A percentile compares a stretch with the other conserved stretches of the same genome.
These are phyloP conservation scores for Glossophaga mutica DNA, from an alignment of 2,797 vertebrate species.

Conservation along the genomic window DNA sequence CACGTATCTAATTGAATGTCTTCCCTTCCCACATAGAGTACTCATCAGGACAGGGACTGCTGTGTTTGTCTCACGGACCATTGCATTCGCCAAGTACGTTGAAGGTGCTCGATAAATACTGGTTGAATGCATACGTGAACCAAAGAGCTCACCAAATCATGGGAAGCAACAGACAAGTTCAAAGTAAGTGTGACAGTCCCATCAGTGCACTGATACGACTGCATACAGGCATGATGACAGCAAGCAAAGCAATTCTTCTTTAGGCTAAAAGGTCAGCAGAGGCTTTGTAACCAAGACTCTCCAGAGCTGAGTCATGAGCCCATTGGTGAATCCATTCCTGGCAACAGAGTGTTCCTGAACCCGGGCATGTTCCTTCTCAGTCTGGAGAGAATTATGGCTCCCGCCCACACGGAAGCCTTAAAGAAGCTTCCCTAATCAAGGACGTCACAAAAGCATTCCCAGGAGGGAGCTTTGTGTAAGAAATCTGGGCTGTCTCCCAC, in stretches of 20 bases:
- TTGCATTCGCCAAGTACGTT: rapidly evolving
- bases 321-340: neutral
- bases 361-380: neutral
- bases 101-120: neutral
- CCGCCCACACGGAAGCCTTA: neutral
- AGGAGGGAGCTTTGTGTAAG: neutral
- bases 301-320: neutral
- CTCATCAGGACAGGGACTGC: neutral
- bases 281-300: neutral
- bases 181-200: neutral
- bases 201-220: rapidly evolving
- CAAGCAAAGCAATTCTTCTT: neutral
- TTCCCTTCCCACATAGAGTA: neutral
- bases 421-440: neutral
- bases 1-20: rapidly evolving
- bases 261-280: neutral
- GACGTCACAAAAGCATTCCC: neutral
- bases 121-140: neutral
- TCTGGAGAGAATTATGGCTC: neutral
- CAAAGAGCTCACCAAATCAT: neutral
- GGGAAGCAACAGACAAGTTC: neutral
- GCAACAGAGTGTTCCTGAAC: neutral
- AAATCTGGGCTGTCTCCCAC: neutral
- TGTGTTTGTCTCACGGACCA: neutral
- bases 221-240: neutral